Evolutionary conservation across 92 coral and sea anemone species (phyloP).

Genomic region (Phymanthus crucifer): DNA sequence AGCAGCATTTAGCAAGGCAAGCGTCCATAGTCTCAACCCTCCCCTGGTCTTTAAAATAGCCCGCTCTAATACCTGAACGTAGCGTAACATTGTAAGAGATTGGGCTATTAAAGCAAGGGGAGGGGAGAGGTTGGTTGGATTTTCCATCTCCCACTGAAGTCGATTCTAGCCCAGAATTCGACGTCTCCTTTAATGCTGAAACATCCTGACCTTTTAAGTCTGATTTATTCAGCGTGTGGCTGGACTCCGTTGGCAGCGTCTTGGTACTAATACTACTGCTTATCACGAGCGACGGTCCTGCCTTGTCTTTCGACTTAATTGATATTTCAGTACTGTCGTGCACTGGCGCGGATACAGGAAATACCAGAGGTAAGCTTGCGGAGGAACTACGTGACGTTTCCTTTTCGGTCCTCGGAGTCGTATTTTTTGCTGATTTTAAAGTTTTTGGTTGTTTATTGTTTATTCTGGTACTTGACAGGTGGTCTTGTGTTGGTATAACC

Average conservation of each 20-base stretch:
- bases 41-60: constrained; percentile 99
- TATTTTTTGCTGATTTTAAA: not conserved
- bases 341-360: not conserved
- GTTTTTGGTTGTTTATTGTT: constrained; percentile 15
- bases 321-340: not conserved
- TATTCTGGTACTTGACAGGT: constrained; percentile 27
- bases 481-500: constrained; percentile 24
- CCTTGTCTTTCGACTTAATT: not conserved
- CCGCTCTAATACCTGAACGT: constrained; percentile 98
- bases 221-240: not conserved
- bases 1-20: constrained; percentile 85
- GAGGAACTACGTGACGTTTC: not conserved
- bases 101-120: constrained; percentile 97
- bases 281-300: not conserved
- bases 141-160: constrained; percentile 39
- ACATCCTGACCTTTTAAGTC: not conserved
- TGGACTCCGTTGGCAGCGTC: not conserved
- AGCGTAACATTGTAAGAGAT: constrained; percentile 99
- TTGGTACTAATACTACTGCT: not conserved
- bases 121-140: constrained; percentile 44
- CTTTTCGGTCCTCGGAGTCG: not conserved
- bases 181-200: constrained; percentile 39
- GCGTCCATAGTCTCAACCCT: constrained; percentile 91
- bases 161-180: constrained; percentile 70
- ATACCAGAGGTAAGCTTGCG: not conserved